A percentile compares a stretch with the other conserved stretches of the same genome.
These are phyloP conservation scores for Zoanthus sansibaricus DNA, from an alignment of 92 coral and sea anemone genomes.

Conservation along the genomic window DNA sequence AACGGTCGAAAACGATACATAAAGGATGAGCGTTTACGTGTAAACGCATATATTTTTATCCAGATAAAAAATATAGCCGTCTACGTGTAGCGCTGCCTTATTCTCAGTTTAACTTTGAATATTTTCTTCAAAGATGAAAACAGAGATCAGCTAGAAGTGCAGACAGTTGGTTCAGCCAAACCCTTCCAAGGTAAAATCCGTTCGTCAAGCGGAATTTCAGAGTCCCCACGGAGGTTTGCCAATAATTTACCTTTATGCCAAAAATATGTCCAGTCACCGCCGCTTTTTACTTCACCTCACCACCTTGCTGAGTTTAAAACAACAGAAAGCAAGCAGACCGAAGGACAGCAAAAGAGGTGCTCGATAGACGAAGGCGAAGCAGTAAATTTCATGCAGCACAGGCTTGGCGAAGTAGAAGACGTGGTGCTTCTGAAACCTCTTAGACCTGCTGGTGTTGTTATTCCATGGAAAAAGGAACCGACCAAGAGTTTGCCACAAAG, in stretches of 20 bases:
- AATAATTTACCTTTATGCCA: slow-evolving; percentile 18
- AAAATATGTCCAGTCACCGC: slow-evolving; percentile 31
- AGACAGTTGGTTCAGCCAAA: neutral
- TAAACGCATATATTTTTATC: no score
- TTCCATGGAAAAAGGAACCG: slow-evolving; percentile 76
- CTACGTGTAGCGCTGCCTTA: no score
- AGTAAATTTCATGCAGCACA: slow-evolving; percentile 11
- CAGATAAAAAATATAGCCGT: no score
- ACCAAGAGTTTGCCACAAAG: slow-evolving; percentile 54
- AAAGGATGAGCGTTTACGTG: no score
- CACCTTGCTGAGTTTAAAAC: slow-evolving; percentile 9
- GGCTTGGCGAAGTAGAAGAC: neutral
- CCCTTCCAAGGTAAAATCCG: neutral
- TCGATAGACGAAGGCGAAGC: slow-evolving; percentile 15
- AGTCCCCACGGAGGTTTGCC: neutral
- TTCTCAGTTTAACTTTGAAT: neutral
- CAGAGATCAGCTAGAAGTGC: neutral
- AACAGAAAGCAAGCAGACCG: slow-evolving; percentile 21
- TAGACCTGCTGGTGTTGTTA: slow-evolving; percentile 86
- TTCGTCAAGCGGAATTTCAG: neutral
- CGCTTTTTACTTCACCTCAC: slow-evolving; percentile 28
- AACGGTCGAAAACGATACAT: no score
- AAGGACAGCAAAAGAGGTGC: slow-evolving; percentile 11
- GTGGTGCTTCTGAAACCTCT: slow-evolving; percentile 56
- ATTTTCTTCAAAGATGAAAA: neutral